Percentiles rank a stretch among this genome's conserved stretches.
These are phyloP conservation scores for Siderastrea siderea DNA, from an alignment of 92 coral and sea anemone genomes.

Conservation along the genomic window DNA sequence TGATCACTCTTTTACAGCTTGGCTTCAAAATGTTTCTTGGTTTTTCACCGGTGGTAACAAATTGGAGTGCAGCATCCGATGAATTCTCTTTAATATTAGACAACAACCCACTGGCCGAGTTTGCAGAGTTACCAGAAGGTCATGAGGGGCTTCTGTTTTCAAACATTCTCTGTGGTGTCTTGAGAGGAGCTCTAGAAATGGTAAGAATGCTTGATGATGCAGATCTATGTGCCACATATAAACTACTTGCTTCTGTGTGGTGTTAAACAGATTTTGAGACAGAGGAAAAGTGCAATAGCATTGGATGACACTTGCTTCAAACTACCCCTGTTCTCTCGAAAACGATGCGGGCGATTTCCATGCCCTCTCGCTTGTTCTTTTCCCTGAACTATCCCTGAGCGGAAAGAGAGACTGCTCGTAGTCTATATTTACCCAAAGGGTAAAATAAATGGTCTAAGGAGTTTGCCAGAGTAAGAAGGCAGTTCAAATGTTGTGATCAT, in stretches of 20 bases:
- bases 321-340: too few species aligned
- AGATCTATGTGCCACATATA: background rate
- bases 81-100: conserved; percentile 95
- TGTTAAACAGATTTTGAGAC: too few species aligned
- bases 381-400: too few species aligned
- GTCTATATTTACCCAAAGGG: too few species aligned
- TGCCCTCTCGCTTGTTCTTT: too few species aligned
- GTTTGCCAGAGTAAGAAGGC: too few species aligned
- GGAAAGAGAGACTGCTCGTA: too few species aligned
- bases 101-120: conserved; percentile 97
- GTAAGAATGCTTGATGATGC: conserved; percentile 46
- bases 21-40: conserved; percentile 99
- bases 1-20: conserved; percentile 54
- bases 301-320: too few species aligned
- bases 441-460: too few species aligned
- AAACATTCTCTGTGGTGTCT: conserved; percentile 95
- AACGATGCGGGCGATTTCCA: too few species aligned
- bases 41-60: conserved; percentile 92
- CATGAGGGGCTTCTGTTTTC: conserved; percentile 94
- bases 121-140: conserved; percentile 95
- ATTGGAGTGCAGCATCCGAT: conserved; percentile 98
- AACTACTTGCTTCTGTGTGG: background rate
- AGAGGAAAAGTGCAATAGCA: too few species aligned
- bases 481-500: too few species aligned
- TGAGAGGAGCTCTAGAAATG: conserved; percentile 98